Evolutionary conservation across 1,140 invertebrate species (phyloP), one percentile per base, ranked within the genome.

Genomic region (Leptinotarsa texana): DNA sequence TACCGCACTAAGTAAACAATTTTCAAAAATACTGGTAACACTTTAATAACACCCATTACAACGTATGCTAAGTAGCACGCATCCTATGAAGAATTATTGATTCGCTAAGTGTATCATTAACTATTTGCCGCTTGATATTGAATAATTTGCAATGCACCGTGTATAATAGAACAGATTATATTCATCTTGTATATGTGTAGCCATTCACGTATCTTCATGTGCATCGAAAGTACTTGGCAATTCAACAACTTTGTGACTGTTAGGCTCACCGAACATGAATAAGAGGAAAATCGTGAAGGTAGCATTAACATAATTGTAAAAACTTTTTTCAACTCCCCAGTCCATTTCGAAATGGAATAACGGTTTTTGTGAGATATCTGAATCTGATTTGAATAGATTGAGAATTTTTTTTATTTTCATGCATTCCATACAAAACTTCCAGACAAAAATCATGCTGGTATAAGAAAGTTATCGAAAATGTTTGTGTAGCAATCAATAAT

Each of bases 111-210:
- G 63, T 65, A 65, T 65, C 27, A 65, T 65, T 65, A 65, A 33
- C n/a, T 65, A 65, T 65, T 21, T 21, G 63, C 63, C 63, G 63
- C 17, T 65, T 65, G 63, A 65, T 22, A 65, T 65, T 65, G 63
- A 65, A 65, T 65, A 65, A 65, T 65, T 65, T 65, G 63, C 63
- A 65, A 65, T 65, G 27, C 63, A 65, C 63, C 63, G 63, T 65
- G 63, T n/a, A 65, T 65, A 65, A 65, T 65, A 65, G 63, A 21
- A 22, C 17, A 27, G 27, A 65, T 65, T 65, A 65, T 33, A 65
- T 65, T 65, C 21, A 65, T 65, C 21, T 65, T 65, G 63, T 21
- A 57, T 57, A n/a, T 57, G 17, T 57, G 51, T 15, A 57, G 17
- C 51, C 51, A 17, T 57, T 18, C n/a, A 57, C n/a, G 51, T 57